A percentile compares a stretch with the other conserved stretches of the same genome.
These are phyloP conservation scores for Urocyon cinereoargenteus DNA, from an alignment of 2,797 vertebrate species.

Conservation along the genomic window DNA sequence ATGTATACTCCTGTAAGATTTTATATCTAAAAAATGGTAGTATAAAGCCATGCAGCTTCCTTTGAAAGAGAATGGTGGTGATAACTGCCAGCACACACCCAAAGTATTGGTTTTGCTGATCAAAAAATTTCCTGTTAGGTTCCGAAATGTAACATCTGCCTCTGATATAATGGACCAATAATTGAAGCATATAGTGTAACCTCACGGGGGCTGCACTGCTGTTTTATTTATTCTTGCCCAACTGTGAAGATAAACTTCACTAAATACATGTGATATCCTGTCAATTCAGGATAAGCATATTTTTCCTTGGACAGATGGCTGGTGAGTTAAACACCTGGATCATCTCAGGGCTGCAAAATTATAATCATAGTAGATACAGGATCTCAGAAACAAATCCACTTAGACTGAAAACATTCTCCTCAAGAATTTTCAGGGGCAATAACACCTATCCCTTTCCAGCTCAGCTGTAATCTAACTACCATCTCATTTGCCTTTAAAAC, in stretches of 20 bases:
- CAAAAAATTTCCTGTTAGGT: slow-evolving; percentile 82
- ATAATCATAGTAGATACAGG: slow-evolving; percentile 60
- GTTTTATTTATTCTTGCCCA: slow-evolving; percentile 87
- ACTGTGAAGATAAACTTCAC: slow-evolving; percentile 87
- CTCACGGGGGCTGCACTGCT: slow-evolving; percentile 82
- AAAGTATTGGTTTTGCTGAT: slow-evolving; percentile 84
- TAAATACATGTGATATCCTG: slow-evolving; percentile 82
- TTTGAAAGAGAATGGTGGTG: slow-evolving; percentile 76
- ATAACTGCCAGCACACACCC: slow-evolving; percentile 76
- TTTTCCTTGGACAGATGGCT: slow-evolving; percentile 81
- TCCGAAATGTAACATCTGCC: slow-evolving; percentile 87
- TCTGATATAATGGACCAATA: slow-evolving; percentile 86
- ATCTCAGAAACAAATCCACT: slow-evolving; percentile 74
- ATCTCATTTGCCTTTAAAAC: slow-evolving; percentile 41
- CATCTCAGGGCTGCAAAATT: slow-evolving; percentile 60
- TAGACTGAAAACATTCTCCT: slow-evolving; percentile 65
- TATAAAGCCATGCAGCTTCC: slow-evolving; percentile 65
- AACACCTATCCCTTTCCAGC: neutral
- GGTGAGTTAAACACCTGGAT: slow-evolving; percentile 73
- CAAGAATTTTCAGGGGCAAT: neutral
- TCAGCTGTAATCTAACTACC: neutral
- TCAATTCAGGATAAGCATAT: slow-evolving; percentile 75
- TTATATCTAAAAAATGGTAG: neutral
- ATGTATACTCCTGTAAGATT: neutral
- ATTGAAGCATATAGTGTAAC: slow-evolving; percentile 82